Base-by-base conservation (phyloP, 2,888 invertebrate species). In the Portevinia maculata region DNA sequence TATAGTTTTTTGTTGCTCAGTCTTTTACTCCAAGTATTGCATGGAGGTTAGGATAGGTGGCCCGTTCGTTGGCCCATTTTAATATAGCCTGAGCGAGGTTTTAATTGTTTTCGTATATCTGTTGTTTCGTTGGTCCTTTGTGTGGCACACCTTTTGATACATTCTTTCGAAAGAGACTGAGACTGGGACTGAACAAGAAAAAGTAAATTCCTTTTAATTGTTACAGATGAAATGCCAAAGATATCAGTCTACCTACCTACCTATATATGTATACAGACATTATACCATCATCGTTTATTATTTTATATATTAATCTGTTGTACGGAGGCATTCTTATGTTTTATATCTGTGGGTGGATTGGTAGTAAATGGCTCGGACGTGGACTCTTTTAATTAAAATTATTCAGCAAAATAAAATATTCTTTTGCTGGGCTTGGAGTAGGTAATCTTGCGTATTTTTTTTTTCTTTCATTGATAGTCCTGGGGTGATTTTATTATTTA, bases 101-200 rank as follows among this genome's bases (percentile, higher is more conserved):
- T 74, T 74, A 74, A 74, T 74, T 74, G 64, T 74, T 74, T 74
- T 74, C 55, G 34, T 64, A 53, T 62, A 52, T 37, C 50, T 60
- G 41, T 53, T 71, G 21, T 70, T 37, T 30, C 37, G 30, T 21
- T 39, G 7, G 53, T 28, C 48, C 28, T 64, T 73, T 73, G 60
- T 55, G 30, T 19, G 53, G 57, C 21, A 17, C 39, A 59, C 48
- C 59, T 70, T 60, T 59, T 70, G 50, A 70, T 59, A n/a, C 50
- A 32, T 17, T 6, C 24, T 17, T n/a, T 11, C 28, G 11, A 17
- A 57, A 39, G 17, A 41, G 24, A 55, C 17, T 28, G 1, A 28
- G 11, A 34, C 8, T 30, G 17, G 30, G 11, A 32, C n/a, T n/a
- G n/a, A n/a, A n/a, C n/a, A 19, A 21, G 6, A 7, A 19, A 2